Conservation (phyloP, 2,797 vertebrate species). For the Hoplostethus mediterraneus region DNA sequence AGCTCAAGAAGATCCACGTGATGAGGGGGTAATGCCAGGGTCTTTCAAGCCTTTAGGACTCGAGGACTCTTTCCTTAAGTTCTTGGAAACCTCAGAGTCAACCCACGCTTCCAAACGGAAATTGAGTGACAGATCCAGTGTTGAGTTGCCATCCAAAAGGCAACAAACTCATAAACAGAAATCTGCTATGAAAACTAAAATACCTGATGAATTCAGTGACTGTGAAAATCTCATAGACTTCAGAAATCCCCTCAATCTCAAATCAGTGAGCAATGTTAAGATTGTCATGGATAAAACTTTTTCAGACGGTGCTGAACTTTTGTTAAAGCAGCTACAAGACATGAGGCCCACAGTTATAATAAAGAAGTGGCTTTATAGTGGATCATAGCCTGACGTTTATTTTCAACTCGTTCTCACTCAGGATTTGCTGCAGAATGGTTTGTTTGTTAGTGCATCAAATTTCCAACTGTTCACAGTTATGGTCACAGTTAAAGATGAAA, state of each 20-base stretch:
- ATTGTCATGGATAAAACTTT: constrained; percentile 95
- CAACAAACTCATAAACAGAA: constrained; percentile 82
- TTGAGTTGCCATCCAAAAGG: constrained; percentile 86
- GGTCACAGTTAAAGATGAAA: constrained; percentile 78
- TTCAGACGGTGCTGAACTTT: constrained; percentile 90
- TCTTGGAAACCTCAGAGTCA: constrained; percentile 93
- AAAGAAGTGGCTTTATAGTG: constrained; percentile 87
- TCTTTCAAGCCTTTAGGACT: constrained; percentile 95
- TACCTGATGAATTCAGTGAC: constrained; percentile 75
- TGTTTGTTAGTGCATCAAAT: constrained; percentile 79
- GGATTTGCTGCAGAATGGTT: constrained; percentile 89
- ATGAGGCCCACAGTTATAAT: constrained; percentile 95
- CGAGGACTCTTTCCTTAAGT: constrained; percentile 94
- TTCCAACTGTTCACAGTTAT: constrained; percentile 79
- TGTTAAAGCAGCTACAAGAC: constrained; percentile 97
- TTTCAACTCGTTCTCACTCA: constrained; percentile 85
- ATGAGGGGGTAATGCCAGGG: constrained; percentile 87
- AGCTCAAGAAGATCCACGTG: constrained; percentile 85
- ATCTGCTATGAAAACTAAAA: constrained; percentile 68
- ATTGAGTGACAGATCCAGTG: constrained; percentile 83
- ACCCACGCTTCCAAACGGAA: constrained; percentile 91
- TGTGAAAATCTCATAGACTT: constrained; percentile 89
- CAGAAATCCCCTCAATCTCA: constrained; percentile 93
- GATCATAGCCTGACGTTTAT: constrained; percentile 80
- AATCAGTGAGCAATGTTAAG: constrained; percentile 92